Conservation (phyloP, 2,113 vertebrate genomes). For the Burhinus oedicnemus region DNA sequence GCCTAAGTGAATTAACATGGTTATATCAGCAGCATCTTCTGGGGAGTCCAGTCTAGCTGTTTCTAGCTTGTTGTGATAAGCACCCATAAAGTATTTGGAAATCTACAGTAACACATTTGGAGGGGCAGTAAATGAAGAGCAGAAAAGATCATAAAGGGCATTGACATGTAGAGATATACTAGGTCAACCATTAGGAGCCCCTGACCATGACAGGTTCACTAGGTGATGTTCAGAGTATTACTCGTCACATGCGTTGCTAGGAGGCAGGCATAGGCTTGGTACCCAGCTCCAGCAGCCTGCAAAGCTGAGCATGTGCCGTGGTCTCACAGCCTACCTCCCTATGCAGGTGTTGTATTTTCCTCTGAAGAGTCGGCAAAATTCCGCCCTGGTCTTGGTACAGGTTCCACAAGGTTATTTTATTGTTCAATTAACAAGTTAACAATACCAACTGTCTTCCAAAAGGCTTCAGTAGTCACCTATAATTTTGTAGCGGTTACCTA, state of each 20-base stretch:
- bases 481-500: neutral
- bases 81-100: neutral
- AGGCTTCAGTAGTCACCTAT: neutral
- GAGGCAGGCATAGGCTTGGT: neutral
- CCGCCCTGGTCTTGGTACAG: neutral
- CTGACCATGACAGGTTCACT: neutral
- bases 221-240: neutral
- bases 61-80: neutral
- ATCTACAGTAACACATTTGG: neutral
- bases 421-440: neutral
- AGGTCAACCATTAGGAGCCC: neutral
- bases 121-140: neutral
- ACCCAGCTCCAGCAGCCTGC: neutral
- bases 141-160: neutral
- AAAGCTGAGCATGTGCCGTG: neutral
- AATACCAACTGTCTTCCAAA: neutral
- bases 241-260: fast-evolving
- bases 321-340: neutral
- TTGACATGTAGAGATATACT: neutral
- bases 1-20: neutral
- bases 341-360: neutral
- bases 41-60: neutral
- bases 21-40: neutral
- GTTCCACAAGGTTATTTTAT: neutral
- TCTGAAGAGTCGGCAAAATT: neutral